Evolutionary conservation across 2,797 vertebrate species (phyloP).

Genomic region (Chloroceryle inda): DNA sequence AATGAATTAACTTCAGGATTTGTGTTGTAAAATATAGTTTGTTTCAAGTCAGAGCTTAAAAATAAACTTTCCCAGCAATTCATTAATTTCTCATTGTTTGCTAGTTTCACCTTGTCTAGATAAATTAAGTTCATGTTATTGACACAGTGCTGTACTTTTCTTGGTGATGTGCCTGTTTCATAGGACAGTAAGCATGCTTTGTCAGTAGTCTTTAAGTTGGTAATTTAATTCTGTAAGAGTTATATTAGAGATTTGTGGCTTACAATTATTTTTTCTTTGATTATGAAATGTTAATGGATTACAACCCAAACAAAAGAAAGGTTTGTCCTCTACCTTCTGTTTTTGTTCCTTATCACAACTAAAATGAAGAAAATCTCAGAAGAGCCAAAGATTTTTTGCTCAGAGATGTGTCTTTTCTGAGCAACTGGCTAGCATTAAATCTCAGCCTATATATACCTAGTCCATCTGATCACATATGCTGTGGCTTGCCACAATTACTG

Average conservation of each 20-base stretch:
- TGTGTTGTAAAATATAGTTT: background rate
- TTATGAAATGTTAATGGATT: background rate
- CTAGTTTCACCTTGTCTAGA: background rate
- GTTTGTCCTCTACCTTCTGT: background rate
- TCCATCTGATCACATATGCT: background rate
- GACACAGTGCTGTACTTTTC: background rate
- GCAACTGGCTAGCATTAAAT: background rate
- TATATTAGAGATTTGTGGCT: background rate
- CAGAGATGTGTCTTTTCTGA: background rate
- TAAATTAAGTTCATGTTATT: background rate
- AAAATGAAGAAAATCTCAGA: background rate
- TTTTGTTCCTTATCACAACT: background rate
- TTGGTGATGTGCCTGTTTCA: background rate
- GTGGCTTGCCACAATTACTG: constrained; percentile 1
- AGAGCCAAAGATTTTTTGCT: background rate
- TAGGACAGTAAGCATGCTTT: background rate
- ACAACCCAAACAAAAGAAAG: background rate
- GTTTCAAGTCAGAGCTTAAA: background rate
- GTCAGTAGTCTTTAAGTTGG: background rate
- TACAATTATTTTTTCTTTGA: background rate
- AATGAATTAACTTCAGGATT: background rate
- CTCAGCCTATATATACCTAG: background rate
- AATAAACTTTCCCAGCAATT: background rate
- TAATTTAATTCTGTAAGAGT: background rate
- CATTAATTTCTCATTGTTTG: background rate